Conservation (phyloP, 30 jellyfish, hydroid and myxozoan genomes). For the Turritopsis dohrnii region DNA sequence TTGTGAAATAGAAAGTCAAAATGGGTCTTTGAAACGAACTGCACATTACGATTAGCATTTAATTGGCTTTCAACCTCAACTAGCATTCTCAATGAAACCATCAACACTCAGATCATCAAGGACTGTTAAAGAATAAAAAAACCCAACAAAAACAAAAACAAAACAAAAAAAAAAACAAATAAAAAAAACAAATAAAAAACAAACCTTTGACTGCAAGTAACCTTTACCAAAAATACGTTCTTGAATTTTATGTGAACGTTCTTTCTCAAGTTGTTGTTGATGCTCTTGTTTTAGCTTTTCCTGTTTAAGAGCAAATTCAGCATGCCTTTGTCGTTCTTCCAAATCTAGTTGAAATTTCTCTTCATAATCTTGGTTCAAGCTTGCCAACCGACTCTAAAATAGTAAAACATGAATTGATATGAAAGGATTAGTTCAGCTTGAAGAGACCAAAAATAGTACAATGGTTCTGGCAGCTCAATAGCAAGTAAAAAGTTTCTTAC, state of each 20-base stretch:
- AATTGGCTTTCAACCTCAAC: too few relatives aligned
- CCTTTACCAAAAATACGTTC: constrained; percentile 31
- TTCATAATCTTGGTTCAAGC: constrained; percentile 21
- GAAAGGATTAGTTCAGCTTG: neutral
- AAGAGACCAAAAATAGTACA: too few relatives aligned
- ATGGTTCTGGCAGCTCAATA: too few relatives aligned
- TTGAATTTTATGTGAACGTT: constrained; percentile 36
- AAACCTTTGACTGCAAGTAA: neutral
- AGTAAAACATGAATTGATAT: neutral
- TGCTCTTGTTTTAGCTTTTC: constrained; percentile 19
- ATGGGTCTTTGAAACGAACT: too few relatives aligned
- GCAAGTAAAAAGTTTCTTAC: too few relatives aligned
- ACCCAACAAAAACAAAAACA: too few relatives aligned
- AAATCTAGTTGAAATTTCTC: constrained; percentile 12
- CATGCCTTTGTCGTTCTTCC: constrained; percentile 13
- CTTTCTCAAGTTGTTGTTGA: constrained; percentile 33
- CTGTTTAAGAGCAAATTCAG: neutral
- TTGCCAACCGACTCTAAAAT: constrained; percentile 28
- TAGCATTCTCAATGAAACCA: too few relatives aligned
- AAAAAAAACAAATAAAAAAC: neutral
- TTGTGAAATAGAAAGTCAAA: too few relatives aligned
- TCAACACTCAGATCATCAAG: too few relatives aligned
- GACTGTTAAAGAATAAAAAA: too few relatives aligned
- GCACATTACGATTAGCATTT: too few relatives aligned
- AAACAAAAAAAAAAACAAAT: neutral